These are phyloP conservation scores for Zelostemma sp. DNA, from an alignment of 1,140 invertebrate species.

Conservation along the genomic window DNA sequence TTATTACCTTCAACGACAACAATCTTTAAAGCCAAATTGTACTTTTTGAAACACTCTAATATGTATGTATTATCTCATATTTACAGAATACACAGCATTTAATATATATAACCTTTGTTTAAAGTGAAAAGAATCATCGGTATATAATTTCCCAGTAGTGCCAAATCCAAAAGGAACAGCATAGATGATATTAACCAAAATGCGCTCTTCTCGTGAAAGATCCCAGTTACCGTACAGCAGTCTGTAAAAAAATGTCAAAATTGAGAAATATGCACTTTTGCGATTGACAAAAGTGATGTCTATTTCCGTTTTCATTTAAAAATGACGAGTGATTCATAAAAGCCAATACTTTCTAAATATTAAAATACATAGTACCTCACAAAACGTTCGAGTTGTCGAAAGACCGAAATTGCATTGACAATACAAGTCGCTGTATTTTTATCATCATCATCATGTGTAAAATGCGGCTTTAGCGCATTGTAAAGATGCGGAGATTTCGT, in stretches of 20 bases:
- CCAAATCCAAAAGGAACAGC: slow-evolving; percentile 37
- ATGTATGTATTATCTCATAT: too few species aligned
- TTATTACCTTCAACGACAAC: too few species aligned
- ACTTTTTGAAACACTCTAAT: too few species aligned
- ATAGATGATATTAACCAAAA: slow-evolving; percentile 53
- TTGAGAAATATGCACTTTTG: background rate
- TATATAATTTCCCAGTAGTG: slow-evolving; percentile 31
- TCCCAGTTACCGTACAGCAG: slow-evolving; percentile 62
- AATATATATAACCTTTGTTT: slow-evolving; percentile 47
- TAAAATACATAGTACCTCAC: slow-evolving; percentile 54
- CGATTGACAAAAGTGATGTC: slow-evolving; percentile 1
- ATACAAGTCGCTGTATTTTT: slow-evolving; percentile 58
- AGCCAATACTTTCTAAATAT: background rate
- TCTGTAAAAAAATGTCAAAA: slow-evolving; percentile 42
- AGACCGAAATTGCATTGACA: slow-evolving; percentile 58
- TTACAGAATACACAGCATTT: too few species aligned
- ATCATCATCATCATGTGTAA: slow-evolving; percentile 54
- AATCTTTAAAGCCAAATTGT: too few species aligned
- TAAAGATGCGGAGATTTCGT: slow-evolving; percentile 66
- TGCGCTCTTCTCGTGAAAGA: slow-evolving; percentile 51
- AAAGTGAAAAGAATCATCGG: slow-evolving; percentile 28
- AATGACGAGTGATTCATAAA: too few species aligned
- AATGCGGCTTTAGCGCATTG: slow-evolving; percentile 57
- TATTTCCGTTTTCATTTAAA: too few species aligned
- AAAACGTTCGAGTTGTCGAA: slow-evolving; percentile 63